phyloP scores from a whole-genome alignment of 1,140 invertebrate species.

The Trachymyrmex cornetzi region DNA sequence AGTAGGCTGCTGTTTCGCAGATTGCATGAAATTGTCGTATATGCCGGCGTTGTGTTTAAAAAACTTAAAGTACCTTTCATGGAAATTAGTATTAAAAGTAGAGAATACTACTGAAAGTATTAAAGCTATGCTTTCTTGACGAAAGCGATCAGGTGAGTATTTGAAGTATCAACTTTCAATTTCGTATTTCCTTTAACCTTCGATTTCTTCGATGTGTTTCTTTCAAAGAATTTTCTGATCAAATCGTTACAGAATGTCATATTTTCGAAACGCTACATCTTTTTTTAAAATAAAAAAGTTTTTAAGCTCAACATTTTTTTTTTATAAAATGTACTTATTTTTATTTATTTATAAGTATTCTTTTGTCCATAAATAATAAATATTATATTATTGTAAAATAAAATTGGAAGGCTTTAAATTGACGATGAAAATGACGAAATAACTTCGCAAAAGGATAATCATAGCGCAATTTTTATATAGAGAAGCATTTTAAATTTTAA shows the following conservation, averaged over 20 bases:
- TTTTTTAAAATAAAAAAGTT: not conserved
- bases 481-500: not conserved
- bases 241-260: not conserved
- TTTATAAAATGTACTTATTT: not conserved
- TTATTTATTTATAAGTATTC: not conserved
- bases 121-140: not conserved
- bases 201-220: not conserved
- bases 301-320: not conserved
- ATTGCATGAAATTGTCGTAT: constrained; percentile 43
- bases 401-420: not conserved
- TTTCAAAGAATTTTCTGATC: constrained; percentile 1
- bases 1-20: constrained; percentile 5
- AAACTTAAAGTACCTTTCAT: not conserved
- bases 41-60: not conserved
- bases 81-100: constrained; percentile 4
- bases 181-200: not conserved
- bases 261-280: constrained; percentile 5
- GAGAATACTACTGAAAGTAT: not conserved
- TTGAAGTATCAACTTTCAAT: constrained; percentile 5
- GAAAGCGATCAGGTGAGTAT: not conserved
- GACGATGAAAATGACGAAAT: not conserved
- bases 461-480: not conserved
- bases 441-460: not conserved
- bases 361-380: not conserved
- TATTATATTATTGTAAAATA: not conserved